Conservation (phyloP, 2,888 invertebrate species). For the Cephalotes varians region DNA sequence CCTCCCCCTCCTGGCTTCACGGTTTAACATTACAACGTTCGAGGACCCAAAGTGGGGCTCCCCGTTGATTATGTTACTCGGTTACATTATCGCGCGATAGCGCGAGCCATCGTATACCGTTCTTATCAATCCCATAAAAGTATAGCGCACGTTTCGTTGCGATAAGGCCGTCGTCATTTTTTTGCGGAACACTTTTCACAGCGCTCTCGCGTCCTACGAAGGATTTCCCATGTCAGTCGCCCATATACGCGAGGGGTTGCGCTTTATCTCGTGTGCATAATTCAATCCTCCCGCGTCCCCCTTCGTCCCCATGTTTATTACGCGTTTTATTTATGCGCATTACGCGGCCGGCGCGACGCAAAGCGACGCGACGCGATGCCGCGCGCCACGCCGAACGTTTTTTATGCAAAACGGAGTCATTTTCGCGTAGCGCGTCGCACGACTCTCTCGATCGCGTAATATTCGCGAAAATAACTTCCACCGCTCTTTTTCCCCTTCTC, state of each 20-base stretch:
- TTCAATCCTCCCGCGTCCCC: conserved; percentile 14
- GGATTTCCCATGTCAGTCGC: conserved; percentile 25
- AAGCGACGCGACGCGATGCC: conserved; percentile 7
- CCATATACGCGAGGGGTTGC: conserved; percentile 3
- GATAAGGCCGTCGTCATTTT: conserved; percentile 35
- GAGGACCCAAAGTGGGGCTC: background rate
- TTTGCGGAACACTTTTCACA: conserved; percentile 4
- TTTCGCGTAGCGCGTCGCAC: conserved; percentile 24
- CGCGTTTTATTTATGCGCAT: conserved; percentile 47
- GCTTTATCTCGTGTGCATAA: conserved; percentile 46
- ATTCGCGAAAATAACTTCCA: conserved; percentile 49
- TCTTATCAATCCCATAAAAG: conserved; percentile 36
- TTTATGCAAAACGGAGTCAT: conserved; percentile 52
- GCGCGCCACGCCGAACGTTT: conserved; percentile 16
- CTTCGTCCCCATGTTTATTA: conserved; percentile 25
- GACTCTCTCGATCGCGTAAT: conserved; percentile 50
- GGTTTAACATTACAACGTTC: background rate
- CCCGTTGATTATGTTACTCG: background rate
- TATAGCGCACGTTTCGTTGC: background rate
- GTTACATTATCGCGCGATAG: conserved; percentile 28
- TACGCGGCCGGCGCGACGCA: conserved; percentile 14
- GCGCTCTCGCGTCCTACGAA: background rate
- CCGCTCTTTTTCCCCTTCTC: background rate
- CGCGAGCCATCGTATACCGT: background rate
- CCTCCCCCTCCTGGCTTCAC: background rate